Conservation (phyloP, 2,888 invertebrate species). For the Leucania comma region DNA sequence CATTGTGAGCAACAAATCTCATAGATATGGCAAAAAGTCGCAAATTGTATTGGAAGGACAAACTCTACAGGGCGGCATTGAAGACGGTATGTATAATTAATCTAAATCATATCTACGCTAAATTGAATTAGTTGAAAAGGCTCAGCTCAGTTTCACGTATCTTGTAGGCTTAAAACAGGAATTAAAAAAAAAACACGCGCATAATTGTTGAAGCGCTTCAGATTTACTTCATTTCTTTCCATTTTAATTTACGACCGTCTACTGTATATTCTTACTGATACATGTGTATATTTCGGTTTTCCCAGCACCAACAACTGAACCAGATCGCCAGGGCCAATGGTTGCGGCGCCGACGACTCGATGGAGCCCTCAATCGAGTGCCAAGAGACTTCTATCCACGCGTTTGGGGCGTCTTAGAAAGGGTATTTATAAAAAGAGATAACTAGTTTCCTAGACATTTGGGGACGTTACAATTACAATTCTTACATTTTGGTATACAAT, state of each 20-base stretch:
- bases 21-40: conserved; percentile 95
- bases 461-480: too few species aligned
- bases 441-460: not conserved
- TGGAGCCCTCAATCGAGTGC: conserved; percentile 99
- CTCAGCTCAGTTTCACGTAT: too few species aligned
- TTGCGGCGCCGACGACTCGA: conserved; percentile 97
- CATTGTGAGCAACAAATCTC: conserved; percentile 96
- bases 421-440: conserved; percentile 83
- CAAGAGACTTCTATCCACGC: conserved; percentile 98
- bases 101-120: not conserved
- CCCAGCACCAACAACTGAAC: conserved; percentile 90
- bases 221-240: not conserved
- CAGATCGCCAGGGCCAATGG: conserved; percentile 99
- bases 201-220: not conserved
- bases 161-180: not conserved
- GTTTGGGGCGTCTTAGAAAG: conserved; percentile 98
- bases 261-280: not conserved
- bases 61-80: conserved; percentile 81
- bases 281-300: not conserved
- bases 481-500: too few species aligned
- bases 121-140: not conserved
- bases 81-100: conserved; percentile 79
- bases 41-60: conserved; percentile 87
- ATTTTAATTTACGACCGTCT: not conserved
- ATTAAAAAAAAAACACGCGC: not conserved